Conservation (phyloP, 1,140 invertebrate species). For the Melitaea cinxia region DNA sequence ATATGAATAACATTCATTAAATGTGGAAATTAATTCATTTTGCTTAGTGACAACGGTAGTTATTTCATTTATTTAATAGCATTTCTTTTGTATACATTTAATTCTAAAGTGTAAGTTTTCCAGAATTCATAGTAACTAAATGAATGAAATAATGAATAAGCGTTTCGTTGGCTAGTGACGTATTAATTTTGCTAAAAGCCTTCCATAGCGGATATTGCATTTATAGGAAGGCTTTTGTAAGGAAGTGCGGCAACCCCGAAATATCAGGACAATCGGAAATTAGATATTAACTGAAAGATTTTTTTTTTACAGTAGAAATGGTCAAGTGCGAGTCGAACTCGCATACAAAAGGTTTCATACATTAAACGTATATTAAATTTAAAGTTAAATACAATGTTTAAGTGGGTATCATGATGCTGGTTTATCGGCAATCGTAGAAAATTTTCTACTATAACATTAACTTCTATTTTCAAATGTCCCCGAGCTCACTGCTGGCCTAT, state of each 20-base stretch:
- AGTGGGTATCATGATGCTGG: too few relatives aligned
- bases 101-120: background rate
- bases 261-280: conserved; percentile 40
- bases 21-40: too few relatives aligned
- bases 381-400: background rate
- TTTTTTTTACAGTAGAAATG: background rate
- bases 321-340: background rate
- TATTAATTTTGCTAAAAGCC: conserved; percentile 59
- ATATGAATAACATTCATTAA: too few relatives aligned
- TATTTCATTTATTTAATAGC: too few relatives aligned
- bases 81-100: too few relatives aligned
- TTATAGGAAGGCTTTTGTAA: conserved; percentile 39
- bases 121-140: background rate
- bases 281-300: background rate
- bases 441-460: too few relatives aligned
- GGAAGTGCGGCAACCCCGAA: conserved; percentile 32
- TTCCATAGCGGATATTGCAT: conserved; percentile 61
- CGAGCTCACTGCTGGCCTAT: too few relatives aligned
- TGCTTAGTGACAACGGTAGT: too few relatives aligned
- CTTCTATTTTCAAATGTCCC: too few relatives aligned
- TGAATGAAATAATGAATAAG: conserved; percentile 43
- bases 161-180: conserved; percentile 40
- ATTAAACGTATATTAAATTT: background rate
- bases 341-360: too few relatives aligned
- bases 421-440: too few relatives aligned